Evolutionary conservation across 2,797 vertebrate genomes (phyloP).

Genomic region (Acestrorhynchus altus): DNA sequence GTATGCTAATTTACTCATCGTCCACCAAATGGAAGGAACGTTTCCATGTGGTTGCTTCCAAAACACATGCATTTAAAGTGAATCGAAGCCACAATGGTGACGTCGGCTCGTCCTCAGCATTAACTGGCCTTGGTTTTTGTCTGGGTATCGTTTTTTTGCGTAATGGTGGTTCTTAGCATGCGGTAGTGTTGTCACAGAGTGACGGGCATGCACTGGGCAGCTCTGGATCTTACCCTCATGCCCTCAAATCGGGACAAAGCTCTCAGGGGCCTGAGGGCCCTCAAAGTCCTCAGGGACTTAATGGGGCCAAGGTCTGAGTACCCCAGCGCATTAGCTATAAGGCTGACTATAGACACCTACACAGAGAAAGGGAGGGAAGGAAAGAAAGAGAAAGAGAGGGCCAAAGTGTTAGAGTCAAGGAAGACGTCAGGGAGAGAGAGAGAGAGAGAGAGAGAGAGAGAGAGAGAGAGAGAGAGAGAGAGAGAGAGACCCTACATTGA

Average conservation of each 20-base stretch:
- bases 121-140: slow-evolving; percentile 8
- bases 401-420: slow-evolving; percentile 83
- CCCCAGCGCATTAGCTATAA: slow-evolving; percentile 99
- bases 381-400: slow-evolving; percentile 82
- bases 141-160: slow-evolving; percentile 35
- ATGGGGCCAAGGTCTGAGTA: slow-evolving; percentile 99
- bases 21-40: slow-evolving; percentile 23
- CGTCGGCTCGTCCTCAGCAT: slow-evolving; percentile 27
- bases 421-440: slow-evolving; percentile 60
- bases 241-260: slow-evolving; percentile 99
- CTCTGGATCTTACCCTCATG: slow-evolving; percentile 98
- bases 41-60: slow-evolving; percentile 45
- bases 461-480: slow-evolving; percentile 71
- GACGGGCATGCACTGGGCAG: slow-evolving; percentile 94
- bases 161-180: slow-evolving; percentile 74
- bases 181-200: slow-evolving; percentile 69
- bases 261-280: slow-evolving; percentile 99
- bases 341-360: slow-evolving; percentile 99
- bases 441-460: slow-evolving; percentile 74
- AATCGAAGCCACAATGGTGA: slow-evolving; percentile 27
- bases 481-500: slow-evolving; percentile 78
- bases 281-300: slow-evolving; percentile 99
- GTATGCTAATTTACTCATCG: slow-evolving; percentile 8
- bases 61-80: slow-evolving; percentile 53
- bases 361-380: slow-evolving; percentile 90